phyloP scores from a whole-genome alignment of 1,140 invertebrate genomes.

The Macrostomum lignano region DNA sequence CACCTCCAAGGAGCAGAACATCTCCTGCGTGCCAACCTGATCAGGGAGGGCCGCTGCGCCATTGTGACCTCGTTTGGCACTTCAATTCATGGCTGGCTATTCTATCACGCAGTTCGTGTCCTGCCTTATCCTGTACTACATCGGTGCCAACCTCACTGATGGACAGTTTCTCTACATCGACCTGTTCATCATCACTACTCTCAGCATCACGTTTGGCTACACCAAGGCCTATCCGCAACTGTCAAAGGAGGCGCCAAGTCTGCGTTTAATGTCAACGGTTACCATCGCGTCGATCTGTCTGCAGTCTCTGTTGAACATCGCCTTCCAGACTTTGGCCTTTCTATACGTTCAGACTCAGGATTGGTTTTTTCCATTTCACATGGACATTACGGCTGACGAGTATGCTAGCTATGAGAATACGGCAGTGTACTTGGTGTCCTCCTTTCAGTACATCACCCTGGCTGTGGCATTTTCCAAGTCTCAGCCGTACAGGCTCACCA shows the following conservation, averaged over 20 bases:
- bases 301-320: slow-evolving; percentile 41
- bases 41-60: slow-evolving; percentile 31
- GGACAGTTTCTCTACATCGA: slow-evolving; percentile 38
- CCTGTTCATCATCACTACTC: slow-evolving; percentile 34
- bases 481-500: slow-evolving; percentile 50
- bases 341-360: slow-evolving; percentile 34
- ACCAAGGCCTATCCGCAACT: slow-evolving; percentile 36
- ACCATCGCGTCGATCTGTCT: slow-evolving; percentile 32
- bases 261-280: slow-evolving; percentile 33
- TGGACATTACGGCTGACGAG: too few relatives aligned
- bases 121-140: slow-evolving; percentile 55
- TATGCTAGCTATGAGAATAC: slow-evolving; percentile 28
- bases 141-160: slow-evolving; percentile 33
- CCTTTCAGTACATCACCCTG: slow-evolving; percentile 61
- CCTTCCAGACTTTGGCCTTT: slow-evolving; percentile 39
- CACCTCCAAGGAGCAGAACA: slow-evolving; percentile 56
- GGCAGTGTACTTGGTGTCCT: slow-evolving; percentile 46
- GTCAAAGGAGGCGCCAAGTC: slow-evolving; percentile 37
- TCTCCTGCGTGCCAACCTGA: slow-evolving; percentile 58
- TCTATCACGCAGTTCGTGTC: slow-evolving; percentile 72
- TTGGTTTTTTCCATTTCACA: too few relatives aligned
- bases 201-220: slow-evolving; percentile 34
- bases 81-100: slow-evolving; percentile 89
- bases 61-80: slow-evolving; percentile 33
- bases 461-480: slow-evolving; percentile 62